Evolutionary conservation across 2,113 vertebrate species (phyloP).

Genomic region (Coptodon rendalli): DNA sequence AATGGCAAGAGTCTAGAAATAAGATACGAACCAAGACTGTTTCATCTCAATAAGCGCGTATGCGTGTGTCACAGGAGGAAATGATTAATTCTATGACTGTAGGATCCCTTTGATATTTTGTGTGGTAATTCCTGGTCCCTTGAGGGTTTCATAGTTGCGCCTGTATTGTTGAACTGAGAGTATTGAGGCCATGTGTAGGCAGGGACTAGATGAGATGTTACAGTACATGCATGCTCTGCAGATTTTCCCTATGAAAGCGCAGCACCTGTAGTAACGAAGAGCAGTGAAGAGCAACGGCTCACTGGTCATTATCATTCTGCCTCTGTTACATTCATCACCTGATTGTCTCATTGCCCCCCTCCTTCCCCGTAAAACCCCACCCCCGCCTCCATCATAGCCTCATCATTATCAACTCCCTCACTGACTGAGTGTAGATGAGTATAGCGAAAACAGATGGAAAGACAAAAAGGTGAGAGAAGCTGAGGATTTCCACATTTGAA

Average conservation of each 20-base stretch:
- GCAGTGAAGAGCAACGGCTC: neutral
- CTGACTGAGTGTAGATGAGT: neutral
- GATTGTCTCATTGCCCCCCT: slow-evolving; percentile 4
- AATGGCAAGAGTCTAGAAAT: slow-evolving; percentile 18
- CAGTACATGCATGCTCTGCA: neutral
- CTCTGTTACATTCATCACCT: slow-evolving; percentile 28
- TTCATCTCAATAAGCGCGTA: neutral
- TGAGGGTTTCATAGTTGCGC: neutral
- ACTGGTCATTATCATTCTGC: slow-evolving; percentile 41
- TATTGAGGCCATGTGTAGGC: neutral
- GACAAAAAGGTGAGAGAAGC: neutral
- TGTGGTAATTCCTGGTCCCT: slow-evolving; percentile 23
- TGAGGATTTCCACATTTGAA: neutral
- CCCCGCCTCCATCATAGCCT: neutral
- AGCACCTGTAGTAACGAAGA: neutral
- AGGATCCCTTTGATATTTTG: slow-evolving; percentile 36
- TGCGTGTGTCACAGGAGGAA: neutral
- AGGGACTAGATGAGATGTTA: slow-evolving; percentile 9
- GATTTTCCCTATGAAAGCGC: slow-evolving; percentile 2
- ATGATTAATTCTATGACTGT: slow-evolving; percentile 29
- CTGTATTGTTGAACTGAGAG: neutral
- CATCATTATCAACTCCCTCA: neutral
- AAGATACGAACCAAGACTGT: neutral
- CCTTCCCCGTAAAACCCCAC: neutral
- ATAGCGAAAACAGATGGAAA: neutral